Evolutionary conservation across 2,888 invertebrate species (phyloP), one percentile per base, ranked within the genome.

Genomic region (Megamerina dolium): DNA sequence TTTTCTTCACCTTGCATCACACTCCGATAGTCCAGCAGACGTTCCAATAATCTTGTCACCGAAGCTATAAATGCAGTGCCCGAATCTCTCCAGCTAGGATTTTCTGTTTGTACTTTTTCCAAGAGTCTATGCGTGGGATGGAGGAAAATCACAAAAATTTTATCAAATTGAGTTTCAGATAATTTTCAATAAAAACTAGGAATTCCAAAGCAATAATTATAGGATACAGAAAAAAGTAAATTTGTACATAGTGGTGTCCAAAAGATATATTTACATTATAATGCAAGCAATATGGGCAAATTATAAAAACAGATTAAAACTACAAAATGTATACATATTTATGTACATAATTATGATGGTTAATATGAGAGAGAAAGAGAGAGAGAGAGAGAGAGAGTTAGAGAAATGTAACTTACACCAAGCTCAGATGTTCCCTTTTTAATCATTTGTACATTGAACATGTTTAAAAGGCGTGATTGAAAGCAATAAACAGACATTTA

Each of bases 371-470:
- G n/a, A n/a, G n/a, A n/a, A n/a, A n/a, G n/a, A n/a, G n/a, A n/a
- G n/a, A n/a, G n/a, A n/a, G n/a, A n/a, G n/a, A n/a, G n/a, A n/a
- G n/a, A n/a, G n/a, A n/a, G n/a, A n/a, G n/a, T n/a, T n/a, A n/a
- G n/a, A n/a, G n/a, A n/a, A n/a, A n/a, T n/a, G n/a, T n/a, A n/a
- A 89, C 89, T 90, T 83, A 90, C 90, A 90, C 88, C 60, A 88
- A 85, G 76, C 89, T 89, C 63, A 90, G 82, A 75, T 90, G 89
- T 73, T 90, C 89, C 88, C 90, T 90, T 75, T 61, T 51, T 45
- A 26, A 50, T 51, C 38, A 29, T 37, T 38, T 37, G 26, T 51
- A 49, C 46, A 49, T 51, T 50, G 45, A 52, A 55, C 48, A 53
- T 46, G 42, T 45, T 50, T 44, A 32, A 40, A 21, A 35, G 41